Evolutionary conservation across 2,888 invertebrate genomes (phyloP).

Genomic region (Andrena minutula): DNA sequence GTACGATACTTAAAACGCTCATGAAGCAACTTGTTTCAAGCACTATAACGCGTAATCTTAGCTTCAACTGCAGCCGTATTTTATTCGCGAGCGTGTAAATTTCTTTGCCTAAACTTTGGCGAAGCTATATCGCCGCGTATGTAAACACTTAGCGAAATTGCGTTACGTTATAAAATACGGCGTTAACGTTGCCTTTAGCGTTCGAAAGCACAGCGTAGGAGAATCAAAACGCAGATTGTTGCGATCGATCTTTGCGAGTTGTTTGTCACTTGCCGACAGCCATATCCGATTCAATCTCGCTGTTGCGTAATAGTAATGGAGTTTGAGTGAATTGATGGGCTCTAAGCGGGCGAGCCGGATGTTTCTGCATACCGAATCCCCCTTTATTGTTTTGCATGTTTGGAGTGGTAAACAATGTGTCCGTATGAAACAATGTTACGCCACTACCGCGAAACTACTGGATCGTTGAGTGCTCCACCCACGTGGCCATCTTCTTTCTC

Average conservation of each 20-base stretch:
- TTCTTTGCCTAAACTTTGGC: conserved; percentile 25
- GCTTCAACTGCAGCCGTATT: conserved; percentile 33
- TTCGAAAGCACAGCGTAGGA: background rate
- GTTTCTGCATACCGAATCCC: conserved; percentile 50
- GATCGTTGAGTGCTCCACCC: conserved; percentile 51
- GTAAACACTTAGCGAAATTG: conserved; percentile 8
- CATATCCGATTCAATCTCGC: conserved; percentile 14
- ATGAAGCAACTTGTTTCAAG: background rate
- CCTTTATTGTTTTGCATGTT: conserved; percentile 61
- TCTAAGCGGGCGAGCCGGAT: conserved; percentile 51
- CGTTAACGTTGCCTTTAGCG: conserved; percentile 24
- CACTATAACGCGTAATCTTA: conserved; percentile 32
- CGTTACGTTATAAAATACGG: conserved; percentile 20
- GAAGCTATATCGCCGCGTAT: conserved; percentile 40
- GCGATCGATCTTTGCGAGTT: conserved; percentile 2
- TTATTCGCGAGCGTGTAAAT: conserved; percentile 43
- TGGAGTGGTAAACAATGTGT: conserved; percentile 71
- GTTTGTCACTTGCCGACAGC: conserved; percentile 6
- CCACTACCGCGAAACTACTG: conserved; percentile 53
- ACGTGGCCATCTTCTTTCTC: conserved; percentile 39
- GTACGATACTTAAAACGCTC: conserved; percentile 24
- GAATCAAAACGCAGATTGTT: conserved; percentile 26
- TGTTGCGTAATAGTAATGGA: conserved; percentile 1
- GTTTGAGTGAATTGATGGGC: conserved; percentile 46
- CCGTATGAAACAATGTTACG: conserved; percentile 69